phyloP scores from a whole-genome alignment of 2,113 vertebrate species.

The Ibidorhyncha struthersii region DNA sequence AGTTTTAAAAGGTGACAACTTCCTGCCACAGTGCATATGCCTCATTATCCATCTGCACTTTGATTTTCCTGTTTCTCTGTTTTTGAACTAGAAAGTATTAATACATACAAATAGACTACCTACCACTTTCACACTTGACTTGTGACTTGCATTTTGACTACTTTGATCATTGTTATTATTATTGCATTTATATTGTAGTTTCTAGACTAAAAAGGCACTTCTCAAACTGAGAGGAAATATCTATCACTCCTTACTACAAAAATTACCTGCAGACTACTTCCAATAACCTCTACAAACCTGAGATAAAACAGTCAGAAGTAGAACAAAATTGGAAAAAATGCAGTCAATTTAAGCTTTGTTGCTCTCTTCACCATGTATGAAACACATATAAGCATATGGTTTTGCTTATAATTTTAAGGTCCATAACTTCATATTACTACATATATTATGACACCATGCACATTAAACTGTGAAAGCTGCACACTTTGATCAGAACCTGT shows the following conservation, averaged over 20 bases:
- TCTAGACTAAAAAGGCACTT: background rate
- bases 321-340: background rate
- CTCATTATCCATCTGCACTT: background rate
- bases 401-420: background rate
- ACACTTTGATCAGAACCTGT: background rate
- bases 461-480: background rate
- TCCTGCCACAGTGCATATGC: background rate
- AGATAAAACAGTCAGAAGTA: background rate
- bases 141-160: background rate
- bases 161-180: background rate
- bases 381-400: background rate
- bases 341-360: background rate
- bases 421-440: background rate
- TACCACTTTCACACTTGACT: background rate
- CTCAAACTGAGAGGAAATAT: background rate
- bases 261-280: background rate
- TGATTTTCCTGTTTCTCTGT: background rate
- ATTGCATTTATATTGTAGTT: background rate
- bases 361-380: background rate
- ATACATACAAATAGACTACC: background rate
- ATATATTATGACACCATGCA: background rate
- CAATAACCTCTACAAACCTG: background rate
- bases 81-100: background rate
- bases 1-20: background rate
- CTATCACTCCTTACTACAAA: background rate